Base-by-base conservation (phyloP, 2,888 invertebrate genomes). In the Heliconius ismenius region DNA sequence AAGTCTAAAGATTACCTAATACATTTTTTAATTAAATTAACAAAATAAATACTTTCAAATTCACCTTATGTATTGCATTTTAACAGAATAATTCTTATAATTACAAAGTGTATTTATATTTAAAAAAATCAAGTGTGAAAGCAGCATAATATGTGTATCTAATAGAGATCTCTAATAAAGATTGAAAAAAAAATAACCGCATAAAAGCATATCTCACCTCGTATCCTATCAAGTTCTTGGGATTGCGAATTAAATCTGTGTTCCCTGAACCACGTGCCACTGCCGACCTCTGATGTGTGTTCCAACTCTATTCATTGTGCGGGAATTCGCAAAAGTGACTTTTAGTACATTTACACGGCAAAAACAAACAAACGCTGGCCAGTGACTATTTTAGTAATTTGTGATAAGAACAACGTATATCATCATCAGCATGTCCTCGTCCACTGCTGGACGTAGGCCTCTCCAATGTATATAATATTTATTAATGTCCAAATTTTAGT, bases 181-280 rank as follows among this genome's bases (percentile, higher is more conserved):
- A 62, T 24, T 69, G 49, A 43, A n/a, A 69, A 54, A 32, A 54
- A 58, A 70, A 70, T 21, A 62, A 69, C 58, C 65, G 39, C 28
- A 26, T 65, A 77, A 74, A 28, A 64, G 74, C 74, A 62, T 58
- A 24, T 89, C 93, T 94, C 90, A 94, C 94, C 94, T 94, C 90
- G 86, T 79, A 90, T 88, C 84, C 89, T 92, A 91, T 94, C 93
- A 90, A 96, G 95, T 86, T 96, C 96, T 92, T 94, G 95, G 83
- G 93, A 95, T 90, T 94, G 95, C 88, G 93, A 95, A 91, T 93
- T 95, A 94, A 95, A 95, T 91, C 95, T 95, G 94, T 95, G 95
- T 91, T 95, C 95, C 94, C 95, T 95, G 94, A 95, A 95, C 92
- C 96, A 95, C 89, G 95, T 95, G 88, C 95, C 95, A 90, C 94